These are phyloP conservation scores for Sarcophaga peregrina DNA, from an alignment of 1,140 invertebrate genomes.

Conservation along the genomic window DNA sequence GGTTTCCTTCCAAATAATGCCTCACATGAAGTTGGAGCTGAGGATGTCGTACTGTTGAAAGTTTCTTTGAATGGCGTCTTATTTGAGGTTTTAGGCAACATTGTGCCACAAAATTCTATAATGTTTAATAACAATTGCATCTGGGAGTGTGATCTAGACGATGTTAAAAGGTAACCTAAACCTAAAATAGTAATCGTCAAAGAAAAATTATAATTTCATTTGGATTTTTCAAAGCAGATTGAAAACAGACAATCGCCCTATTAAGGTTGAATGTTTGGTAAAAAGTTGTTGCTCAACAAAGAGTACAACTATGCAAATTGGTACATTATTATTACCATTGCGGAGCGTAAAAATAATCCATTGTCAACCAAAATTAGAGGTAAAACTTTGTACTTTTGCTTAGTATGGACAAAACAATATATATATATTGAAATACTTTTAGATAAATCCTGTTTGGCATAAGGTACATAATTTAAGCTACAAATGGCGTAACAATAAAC, in stretches of 20 bases:
- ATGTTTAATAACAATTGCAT: conserved; percentile 63
- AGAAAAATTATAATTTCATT: too few species aligned
- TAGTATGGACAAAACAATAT: background rate
- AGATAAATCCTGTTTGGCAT: conserved; percentile 59
- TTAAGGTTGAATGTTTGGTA: conserved; percentile 54
- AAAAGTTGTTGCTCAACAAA: conserved; percentile 35
- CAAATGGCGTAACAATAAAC: conserved; percentile 55
- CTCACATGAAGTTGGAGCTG: background rate
- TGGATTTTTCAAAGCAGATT: conserved; percentile 41
- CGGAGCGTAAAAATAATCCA: conserved; percentile 54
- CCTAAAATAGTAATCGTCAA: too few species aligned
- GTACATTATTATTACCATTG: conserved; percentile 54
- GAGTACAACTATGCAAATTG: conserved; percentile 49
- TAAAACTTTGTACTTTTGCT: conserved; percentile 39
- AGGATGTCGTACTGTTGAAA: conserved; percentile 53
- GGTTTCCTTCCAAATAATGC: conserved; percentile 52
- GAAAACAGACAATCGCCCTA: conserved; percentile 60
- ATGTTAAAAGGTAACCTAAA: conserved; percentile 52
- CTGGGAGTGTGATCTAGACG: conserved; percentile 59
- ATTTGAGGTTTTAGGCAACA: conserved; percentile 58
- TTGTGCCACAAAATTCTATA: conserved; percentile 47
- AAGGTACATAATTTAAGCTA: conserved; percentile 55
- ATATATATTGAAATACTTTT: background rate
- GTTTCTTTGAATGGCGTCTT: conserved; percentile 57
- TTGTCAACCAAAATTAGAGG: conserved; percentile 26